Percentiles rank a stretch among this genome's conserved stretches.
phyloP scores from a whole-genome alignment of 2,797 vertebrate genomes.

The Numenius phaeopus region DNA sequence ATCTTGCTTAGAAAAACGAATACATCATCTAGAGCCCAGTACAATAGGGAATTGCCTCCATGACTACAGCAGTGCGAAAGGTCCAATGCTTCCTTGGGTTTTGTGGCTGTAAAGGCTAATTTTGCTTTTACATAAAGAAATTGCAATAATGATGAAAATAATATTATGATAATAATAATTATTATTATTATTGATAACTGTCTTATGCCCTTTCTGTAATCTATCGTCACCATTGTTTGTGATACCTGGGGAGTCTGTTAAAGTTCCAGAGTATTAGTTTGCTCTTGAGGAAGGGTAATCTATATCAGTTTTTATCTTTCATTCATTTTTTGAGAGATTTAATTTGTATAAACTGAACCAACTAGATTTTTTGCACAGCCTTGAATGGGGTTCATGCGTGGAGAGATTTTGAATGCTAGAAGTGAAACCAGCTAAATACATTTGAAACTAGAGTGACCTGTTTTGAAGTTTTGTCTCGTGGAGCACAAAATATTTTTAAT shows the following conservation, averaged over 20 bases:
- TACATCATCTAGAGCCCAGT: neutral
- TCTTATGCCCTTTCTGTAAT: neutral
- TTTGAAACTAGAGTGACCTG: neutral
- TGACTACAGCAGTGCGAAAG: neutral
- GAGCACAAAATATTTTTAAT: neutral
- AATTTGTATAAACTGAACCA: neutral
- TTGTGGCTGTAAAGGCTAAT: neutral
- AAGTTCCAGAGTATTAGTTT: neutral
- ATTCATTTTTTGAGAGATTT: neutral
- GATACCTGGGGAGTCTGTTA: neutral
- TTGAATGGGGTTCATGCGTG: neutral
- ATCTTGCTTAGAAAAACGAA: neutral
- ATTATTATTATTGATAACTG: neutral
- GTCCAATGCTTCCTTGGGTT: neutral
- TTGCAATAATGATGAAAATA: neutral
- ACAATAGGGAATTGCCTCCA: neutral
- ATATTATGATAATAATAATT: neutral
- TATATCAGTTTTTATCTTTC: neutral
- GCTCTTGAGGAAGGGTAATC: neutral
- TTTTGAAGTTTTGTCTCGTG: neutral
- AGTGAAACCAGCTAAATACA: neutral
- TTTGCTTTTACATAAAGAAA: neutral
- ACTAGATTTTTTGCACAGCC: neutral
- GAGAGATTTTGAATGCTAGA: neutral
- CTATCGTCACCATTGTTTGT: neutral